Evolutionary conservation across 35 echinoderm and acorn worm genomes (phyloP).

Genomic region (Heliocidaris tuberculata): DNA sequence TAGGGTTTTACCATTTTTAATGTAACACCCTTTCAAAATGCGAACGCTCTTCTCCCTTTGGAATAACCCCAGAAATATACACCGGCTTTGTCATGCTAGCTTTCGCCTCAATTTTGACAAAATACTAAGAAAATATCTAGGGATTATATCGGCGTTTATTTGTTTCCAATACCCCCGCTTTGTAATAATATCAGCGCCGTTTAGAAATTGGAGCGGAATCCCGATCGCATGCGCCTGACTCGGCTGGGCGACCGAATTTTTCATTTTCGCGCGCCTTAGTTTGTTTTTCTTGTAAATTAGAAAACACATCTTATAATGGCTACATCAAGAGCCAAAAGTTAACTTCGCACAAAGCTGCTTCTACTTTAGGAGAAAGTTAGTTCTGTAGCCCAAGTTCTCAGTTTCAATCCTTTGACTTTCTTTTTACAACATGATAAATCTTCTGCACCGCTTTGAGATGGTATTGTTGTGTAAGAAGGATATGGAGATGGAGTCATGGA

Average conservation of each 20-base stretch:
- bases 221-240: slow-evolving; percentile 27
- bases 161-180: slow-evolving; percentile 49
- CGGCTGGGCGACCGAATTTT: slow-evolving; percentile 16
- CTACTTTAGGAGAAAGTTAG: neutral
- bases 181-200: slow-evolving; percentile 35
- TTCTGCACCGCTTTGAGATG: neutral
- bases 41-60: slow-evolving; percentile 37
- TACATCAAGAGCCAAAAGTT: slow-evolving; percentile 14
- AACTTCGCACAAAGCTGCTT: neutral
- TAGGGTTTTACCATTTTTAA: slow-evolving; percentile 44
- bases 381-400: neutral
- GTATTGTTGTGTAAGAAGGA: neutral
- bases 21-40: slow-evolving; percentile 35
- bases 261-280: slow-evolving; percentile 44
- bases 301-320: slow-evolving; percentile 51
- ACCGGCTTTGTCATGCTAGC: slow-evolving; percentile 48
- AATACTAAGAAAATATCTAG: slow-evolving; percentile 51
- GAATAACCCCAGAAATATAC: slow-evolving; percentile 43
- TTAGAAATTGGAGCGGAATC: slow-evolving; percentile 40
- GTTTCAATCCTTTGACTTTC: slow-evolving; percentile 20
- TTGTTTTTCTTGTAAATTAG: slow-evolving; percentile 55
- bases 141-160: slow-evolving; percentile 54
- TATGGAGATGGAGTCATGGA: neutral
- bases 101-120: slow-evolving; percentile 45
- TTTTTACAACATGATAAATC: neutral